Conservation (phyloP, 2,888 invertebrate genomes). For the Auanema freiburgensis region DNA sequence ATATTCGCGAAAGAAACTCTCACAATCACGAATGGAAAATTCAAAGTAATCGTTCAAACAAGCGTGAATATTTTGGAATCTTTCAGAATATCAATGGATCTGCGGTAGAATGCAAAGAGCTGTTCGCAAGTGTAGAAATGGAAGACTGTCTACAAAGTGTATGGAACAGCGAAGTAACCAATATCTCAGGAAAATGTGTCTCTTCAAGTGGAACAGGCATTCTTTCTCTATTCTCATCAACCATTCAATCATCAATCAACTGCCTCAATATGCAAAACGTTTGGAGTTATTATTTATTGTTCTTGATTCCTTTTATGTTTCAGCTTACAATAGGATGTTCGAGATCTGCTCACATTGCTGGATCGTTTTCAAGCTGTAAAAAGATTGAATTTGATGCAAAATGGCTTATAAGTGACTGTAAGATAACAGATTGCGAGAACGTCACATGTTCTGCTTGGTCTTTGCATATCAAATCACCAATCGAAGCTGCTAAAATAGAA, state of each 20-base stretch:
- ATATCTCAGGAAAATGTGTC: too few relatives aligned
- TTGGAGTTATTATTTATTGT: too few relatives aligned
- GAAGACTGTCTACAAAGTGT: conserved; percentile 19
- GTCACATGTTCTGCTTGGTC: conserved; percentile 16
- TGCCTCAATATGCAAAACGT: too few relatives aligned
- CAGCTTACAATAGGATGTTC: conserved; percentile 14
- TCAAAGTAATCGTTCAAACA: conserved; percentile 12
- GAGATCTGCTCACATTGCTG: conserved; percentile 6
- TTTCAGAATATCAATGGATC: conserved; percentile 30
- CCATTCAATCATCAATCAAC: too few relatives aligned
- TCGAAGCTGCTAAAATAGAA: conserved; percentile 8
- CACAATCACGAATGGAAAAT: conserved; percentile 23
- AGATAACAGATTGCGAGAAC: neutral
- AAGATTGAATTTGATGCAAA: conserved; percentile 18
- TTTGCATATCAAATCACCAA: conserved; percentile 11
- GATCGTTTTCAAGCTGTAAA: conserved; percentile 5
- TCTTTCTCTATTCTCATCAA: too few relatives aligned
- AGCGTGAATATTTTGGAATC: neutral
- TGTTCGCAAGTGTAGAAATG: conserved; percentile 28
- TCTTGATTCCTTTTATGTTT: neutral
- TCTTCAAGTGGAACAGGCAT: too few relatives aligned
- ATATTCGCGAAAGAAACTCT: conserved; percentile 37
- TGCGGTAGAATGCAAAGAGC: conserved; percentile 31
- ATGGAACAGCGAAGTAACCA: neutral
- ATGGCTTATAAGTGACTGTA: conserved; percentile 11